These are phyloP conservation scores for Phalloptychus januarius DNA, from an alignment of 2,797 vertebrate species.

Conservation along the genomic window DNA sequence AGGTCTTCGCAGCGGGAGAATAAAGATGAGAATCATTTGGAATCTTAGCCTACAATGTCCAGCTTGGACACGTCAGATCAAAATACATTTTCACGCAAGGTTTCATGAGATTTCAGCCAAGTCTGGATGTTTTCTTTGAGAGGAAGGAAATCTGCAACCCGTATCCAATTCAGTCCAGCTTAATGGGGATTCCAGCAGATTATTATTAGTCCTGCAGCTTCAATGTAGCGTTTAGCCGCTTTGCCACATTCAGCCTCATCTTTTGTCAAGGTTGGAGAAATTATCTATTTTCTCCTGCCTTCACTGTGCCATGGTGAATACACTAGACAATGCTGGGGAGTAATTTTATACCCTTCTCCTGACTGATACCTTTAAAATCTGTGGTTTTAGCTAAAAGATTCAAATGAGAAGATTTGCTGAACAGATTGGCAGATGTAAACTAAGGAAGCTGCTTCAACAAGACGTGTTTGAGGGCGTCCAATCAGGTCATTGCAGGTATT, in stretches of 20 bases:
- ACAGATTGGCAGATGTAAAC: background rate
- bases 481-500: background rate
- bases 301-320: background rate
- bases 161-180: background rate
- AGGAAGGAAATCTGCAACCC: background rate
- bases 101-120: background rate
- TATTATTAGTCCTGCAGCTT: background rate
- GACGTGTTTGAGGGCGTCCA: background rate
- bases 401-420: background rate
- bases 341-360: background rate
- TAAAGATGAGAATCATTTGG: background rate
- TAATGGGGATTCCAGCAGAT: background rate
- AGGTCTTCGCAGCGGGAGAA: constrained; percentile 68
- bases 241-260: too few relatives aligned
- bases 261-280: too few relatives aligned
- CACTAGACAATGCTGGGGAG: background rate
- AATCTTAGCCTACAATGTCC: background rate
- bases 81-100: background rate
- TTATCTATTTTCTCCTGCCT: background rate
- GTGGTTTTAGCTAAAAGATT: background rate
- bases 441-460: background rate
- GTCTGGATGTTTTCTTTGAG: background rate
- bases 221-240: background rate
- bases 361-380: background rate
- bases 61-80: background rate